phyloP scores from a whole-genome alignment of 2,888 invertebrate species.

The Smittia sp. region DNA sequence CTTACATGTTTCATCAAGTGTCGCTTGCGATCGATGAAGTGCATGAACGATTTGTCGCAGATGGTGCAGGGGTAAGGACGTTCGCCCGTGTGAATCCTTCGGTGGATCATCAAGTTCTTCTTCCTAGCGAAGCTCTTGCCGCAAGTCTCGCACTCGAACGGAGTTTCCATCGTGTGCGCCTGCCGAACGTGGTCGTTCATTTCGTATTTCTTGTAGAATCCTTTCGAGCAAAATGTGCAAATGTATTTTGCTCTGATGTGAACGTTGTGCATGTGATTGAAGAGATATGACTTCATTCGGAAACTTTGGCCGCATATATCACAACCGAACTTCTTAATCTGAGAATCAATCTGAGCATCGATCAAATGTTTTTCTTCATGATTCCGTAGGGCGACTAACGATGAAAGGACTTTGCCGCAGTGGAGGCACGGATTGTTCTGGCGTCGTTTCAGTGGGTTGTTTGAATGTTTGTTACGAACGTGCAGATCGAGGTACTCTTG shows the following conservation, averaged over 20 bases:
- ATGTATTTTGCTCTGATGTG: neutral
- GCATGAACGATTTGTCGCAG: neutral
- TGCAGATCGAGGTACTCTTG: neutral
- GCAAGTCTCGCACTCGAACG: conserved; percentile 1
- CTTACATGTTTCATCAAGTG: conserved; percentile 5
- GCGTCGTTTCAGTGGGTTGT: neutral
- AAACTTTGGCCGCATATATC: neutral
- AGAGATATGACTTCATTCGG: neutral
- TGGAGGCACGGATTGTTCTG: neutral
- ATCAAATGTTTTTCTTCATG: conserved; percentile 10
- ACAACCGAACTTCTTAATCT: neutral
- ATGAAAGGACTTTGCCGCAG: neutral
- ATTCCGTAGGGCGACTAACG: neutral
- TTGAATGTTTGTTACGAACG: neutral
- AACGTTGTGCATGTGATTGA: conserved; percentile 12
- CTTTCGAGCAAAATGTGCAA: neutral
- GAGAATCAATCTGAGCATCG: neutral
- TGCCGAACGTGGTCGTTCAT: neutral
- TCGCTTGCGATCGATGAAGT: neutral
- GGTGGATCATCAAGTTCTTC: neutral
- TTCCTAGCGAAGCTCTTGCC: neutral
- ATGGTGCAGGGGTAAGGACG: neutral
- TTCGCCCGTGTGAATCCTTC: conserved; percentile 4
- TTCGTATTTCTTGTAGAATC: conserved; percentile 20
- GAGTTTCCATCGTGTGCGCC: neutral